Evolutionary conservation across 2,888 invertebrate genomes (phyloP), one percentile per base, ranked within the genome.

Genomic region (Phyllotreta striolata): DNA sequence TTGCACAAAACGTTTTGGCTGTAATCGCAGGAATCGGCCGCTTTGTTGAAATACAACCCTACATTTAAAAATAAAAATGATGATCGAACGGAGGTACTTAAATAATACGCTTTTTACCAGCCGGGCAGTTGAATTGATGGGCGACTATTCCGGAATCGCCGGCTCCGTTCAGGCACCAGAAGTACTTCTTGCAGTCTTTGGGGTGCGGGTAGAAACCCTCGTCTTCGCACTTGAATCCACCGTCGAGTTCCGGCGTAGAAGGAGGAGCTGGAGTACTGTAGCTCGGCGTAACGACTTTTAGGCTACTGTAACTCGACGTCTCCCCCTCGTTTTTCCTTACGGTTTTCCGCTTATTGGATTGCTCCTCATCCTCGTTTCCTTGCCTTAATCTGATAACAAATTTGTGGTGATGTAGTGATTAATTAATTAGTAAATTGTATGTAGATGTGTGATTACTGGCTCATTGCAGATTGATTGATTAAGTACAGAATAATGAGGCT

Each of bases 121-220:
- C 93, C 3, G 96, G 96, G 77, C 96, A 96, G 0, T 95, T 96
- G 78, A 96, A 96, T 77, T 92, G 92, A 83, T 96, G 94, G 0
- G 94, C 95, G 3, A 96, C 92, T 54, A 96, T 91, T 67, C 95
- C 96, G 12, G 94, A 85, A 75, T 94, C 92, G 0, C 95, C 92
- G 0, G 95, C 91, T 2, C 93, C 93, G 78, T 94, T 94, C 69
- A 96, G 83, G 78, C 96, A 96, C 95, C 96, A 96, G 83, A 93
- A 96, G 78, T 96, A 96, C 79, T 95, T 95, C 80, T 95, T 94
- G 81, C 96, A 96, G 80, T 96, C 95, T 43, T 92, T 87, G 0
- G 95, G 95, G 82, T 96, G 95, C 10, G 90, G 89, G 83, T 89
- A 96, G 84, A 96, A 96, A 1, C 96, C 96, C 84, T 96, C 96